phyloP scores from a whole-genome alignment of 2,888 invertebrate species.

The Meiosimyza platycephala region DNA sequence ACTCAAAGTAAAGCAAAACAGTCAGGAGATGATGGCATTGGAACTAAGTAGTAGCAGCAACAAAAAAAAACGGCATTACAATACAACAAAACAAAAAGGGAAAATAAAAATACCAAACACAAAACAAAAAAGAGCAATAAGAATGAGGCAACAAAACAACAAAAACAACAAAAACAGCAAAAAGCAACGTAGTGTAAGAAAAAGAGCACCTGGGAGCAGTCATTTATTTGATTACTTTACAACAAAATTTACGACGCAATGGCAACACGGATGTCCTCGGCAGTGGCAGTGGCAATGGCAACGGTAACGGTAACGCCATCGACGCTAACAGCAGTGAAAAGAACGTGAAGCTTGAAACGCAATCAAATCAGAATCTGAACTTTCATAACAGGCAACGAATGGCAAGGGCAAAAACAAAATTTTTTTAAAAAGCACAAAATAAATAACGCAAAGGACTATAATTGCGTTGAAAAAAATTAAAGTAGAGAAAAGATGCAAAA shows the following conservation, averaged over 20 bases:
- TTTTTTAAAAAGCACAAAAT: no score
- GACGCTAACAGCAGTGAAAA: not conserved
- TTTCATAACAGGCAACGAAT: no score
- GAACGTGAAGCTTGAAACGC: no score
- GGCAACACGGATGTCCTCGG: not conserved
- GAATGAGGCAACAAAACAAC: not conserved
- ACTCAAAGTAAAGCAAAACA: not conserved
- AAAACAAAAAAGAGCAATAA: conserved; percentile 2
- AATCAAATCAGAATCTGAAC: no score
- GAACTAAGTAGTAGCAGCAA: not conserved
- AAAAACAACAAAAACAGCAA: not conserved
- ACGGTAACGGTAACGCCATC: not conserved
- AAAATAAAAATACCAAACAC: not conserved
- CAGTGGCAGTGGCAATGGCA: no score
- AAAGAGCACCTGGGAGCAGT: conserved; percentile 24
- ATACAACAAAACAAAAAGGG: not conserved
- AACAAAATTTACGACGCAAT: conserved; percentile 9
- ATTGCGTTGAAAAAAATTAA: no score
- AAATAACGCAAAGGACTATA: no score
- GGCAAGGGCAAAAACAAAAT: no score
- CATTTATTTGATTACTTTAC: conserved; percentile 25
- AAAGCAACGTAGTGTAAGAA: not conserved
- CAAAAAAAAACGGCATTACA: not conserved
- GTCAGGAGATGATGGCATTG: not conserved
- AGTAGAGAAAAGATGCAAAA: no score